Conservation (phyloP, 2,797 vertebrate genomes). For the Amphiprion clarkii region DNA sequence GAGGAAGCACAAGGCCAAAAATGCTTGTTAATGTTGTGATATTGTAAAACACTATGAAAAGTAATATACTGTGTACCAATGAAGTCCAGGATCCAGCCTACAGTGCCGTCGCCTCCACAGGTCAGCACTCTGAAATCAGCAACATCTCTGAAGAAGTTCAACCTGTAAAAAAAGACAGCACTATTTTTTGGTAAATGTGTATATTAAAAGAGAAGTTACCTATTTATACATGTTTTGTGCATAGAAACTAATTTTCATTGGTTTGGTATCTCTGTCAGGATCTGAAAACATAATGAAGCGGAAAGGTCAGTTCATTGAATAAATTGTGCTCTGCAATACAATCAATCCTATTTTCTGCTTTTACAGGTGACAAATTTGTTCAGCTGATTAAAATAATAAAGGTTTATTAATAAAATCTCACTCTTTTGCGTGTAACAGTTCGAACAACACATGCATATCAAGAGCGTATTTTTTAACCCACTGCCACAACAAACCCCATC, state of each 20-base stretch:
- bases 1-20: neutral
- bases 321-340: neutral
- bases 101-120: constrained; percentile 95
- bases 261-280: too few species aligned
- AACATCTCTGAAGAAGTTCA: constrained; percentile 96
- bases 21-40: neutral
- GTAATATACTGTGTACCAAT: constrained; percentile 81
- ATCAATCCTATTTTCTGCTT: neutral
- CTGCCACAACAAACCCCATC: constrained; percentile 41
- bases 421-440: neutral
- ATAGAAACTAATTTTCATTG: neutral
- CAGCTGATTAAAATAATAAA: neutral
- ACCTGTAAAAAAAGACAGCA: constrained; percentile 76
- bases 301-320: neutral
- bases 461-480: constrained; percentile 14
- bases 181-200: neutral
- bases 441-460: neutral
- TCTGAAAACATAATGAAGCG: neutral
- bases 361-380: neutral
- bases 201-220: too few species aligned
- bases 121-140: constrained; percentile 92
- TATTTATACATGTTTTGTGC: too few species aligned
- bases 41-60: neutral
- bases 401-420: neutral
- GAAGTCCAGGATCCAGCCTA: constrained; percentile 97